A percentile compares a stretch with the other conserved stretches of the same genome.
Evolutionary conservation across 1,140 invertebrate genomes (phyloP).

Genomic region (Caerostris extrusa): DNA sequence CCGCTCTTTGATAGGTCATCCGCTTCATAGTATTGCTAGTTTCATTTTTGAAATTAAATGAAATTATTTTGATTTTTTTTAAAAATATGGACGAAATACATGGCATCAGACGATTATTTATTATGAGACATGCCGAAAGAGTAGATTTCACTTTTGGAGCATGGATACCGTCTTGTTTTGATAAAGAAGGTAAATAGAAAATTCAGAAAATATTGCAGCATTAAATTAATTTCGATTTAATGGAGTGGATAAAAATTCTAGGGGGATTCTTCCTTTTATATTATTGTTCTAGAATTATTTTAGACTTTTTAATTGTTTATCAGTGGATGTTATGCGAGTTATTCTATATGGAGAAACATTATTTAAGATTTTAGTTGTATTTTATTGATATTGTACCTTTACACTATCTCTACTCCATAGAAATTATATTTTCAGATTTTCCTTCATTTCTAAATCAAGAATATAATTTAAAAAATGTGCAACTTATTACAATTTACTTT

Average conservation of each 20-base stretch:
- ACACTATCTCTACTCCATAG: no score
- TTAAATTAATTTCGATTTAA: background rate
- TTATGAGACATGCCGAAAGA: constrained; percentile 92
- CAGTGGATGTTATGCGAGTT: background rate
- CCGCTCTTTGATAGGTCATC: background rate
- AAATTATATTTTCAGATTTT: no score
- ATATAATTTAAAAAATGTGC: no score
- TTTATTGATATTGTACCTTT: no score
- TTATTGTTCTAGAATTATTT: background rate
- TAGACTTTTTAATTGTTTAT: background rate
- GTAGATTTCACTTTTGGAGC: constrained; percentile 94
- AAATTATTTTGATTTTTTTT: background rate
- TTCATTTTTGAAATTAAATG: background rate
- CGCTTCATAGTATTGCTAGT: background rate
- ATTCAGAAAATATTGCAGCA: background rate
- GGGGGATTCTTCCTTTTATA: background rate
- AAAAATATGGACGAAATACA: constrained; percentile 28
- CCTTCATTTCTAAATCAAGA: no score
- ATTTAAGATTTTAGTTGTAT: background rate
- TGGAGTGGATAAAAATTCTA: background rate
- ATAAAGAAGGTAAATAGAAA: constrained; percentile 85
- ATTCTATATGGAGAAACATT: background rate
- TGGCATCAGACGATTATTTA: constrained; percentile 84
- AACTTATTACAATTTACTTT: no score
- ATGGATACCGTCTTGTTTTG: constrained; percentile 94